Conservation (phyloP, 2,113 vertebrate species). For the Lepidothrix coronata region DNA sequence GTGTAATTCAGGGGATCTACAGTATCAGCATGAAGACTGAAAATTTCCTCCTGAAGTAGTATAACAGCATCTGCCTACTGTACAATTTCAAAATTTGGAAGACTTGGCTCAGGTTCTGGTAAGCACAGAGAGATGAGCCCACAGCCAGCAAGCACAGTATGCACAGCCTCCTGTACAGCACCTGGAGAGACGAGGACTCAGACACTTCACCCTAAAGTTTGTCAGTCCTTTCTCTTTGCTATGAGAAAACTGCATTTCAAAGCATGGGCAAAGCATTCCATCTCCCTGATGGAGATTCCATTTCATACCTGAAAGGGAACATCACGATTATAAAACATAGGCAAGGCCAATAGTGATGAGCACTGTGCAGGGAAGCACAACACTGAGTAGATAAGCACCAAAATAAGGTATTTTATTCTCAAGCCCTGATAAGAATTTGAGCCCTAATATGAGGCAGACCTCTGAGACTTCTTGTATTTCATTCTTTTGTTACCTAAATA, state of each 20-base stretch:
- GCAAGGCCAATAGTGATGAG: background rate
- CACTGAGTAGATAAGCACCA: background rate
- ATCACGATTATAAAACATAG: background rate
- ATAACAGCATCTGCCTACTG: background rate
- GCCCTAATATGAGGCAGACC: background rate
- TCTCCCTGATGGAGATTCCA: background rate
- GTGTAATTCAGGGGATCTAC: background rate
- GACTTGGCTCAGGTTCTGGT: background rate
- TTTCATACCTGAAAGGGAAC: background rate
- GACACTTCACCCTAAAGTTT: background rate
- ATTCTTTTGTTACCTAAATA: background rate
- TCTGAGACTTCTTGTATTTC: background rate
- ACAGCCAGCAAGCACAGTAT: rapidly evolving
- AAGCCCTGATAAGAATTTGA: background rate
- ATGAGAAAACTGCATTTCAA: background rate
- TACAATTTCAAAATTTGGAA: background rate
- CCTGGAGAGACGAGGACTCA: rapidly evolving
- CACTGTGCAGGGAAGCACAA: background rate
- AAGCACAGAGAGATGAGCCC: rapidly evolving
- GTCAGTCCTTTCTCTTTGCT: background rate
- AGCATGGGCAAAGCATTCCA: background rate
- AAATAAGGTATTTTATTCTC: background rate
- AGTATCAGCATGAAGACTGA: background rate
- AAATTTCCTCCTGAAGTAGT: background rate
- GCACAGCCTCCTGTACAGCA: background rate